Evolutionary conservation across 2,113 vertebrate species (phyloP).

Genomic region (Lucifuga dentata): DNA sequence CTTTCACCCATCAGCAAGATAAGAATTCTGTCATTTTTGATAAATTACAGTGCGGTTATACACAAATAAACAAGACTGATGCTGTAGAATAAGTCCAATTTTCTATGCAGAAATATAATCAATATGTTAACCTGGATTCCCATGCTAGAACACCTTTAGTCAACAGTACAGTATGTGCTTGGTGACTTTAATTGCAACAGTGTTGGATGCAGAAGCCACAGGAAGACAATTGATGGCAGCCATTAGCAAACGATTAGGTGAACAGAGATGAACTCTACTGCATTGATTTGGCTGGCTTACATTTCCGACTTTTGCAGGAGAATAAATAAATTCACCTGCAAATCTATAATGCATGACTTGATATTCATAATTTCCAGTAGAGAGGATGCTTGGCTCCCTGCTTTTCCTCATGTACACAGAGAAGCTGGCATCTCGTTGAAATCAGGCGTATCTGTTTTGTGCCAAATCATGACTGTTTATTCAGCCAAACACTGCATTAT

Average conservation of each 20-base stretch:
- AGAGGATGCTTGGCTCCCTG: conserved; percentile 67
- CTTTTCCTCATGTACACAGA: conserved; percentile 67
- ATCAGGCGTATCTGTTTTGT: conserved; percentile 68
- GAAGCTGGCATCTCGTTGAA: conserved; percentile 75
- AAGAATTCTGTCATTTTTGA: conserved; percentile 70
- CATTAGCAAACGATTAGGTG: conserved; percentile 86
- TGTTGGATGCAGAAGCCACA: conserved; percentile 67
- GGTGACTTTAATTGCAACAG: conserved; percentile 82
- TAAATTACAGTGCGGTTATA: conserved; percentile 63
- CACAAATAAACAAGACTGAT: conserved; percentile 82
- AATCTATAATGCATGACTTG: conserved; percentile 84
- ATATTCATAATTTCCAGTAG: conserved; percentile 81
- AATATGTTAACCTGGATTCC: conserved; percentile 82
- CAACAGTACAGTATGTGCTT: conserved; percentile 71
- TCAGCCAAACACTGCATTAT: conserved; percentile 76
- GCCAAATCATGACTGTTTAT: conserved; percentile 81
- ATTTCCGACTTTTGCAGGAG: conserved; percentile 82
- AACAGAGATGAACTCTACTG: conserved; percentile 84
- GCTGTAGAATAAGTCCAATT: conserved; percentile 80
- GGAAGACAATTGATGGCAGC: conserved; percentile 85
- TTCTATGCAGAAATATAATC: conserved; percentile 77
- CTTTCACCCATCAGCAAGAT: conserved; percentile 50
- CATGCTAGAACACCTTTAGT: conserved; percentile 77
- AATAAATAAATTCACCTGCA: conserved; percentile 84
- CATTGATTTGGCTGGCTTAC: conserved; percentile 83